phyloP scores from a whole-genome alignment of 2,888 invertebrate genomes.

The Euclidia mi region DNA sequence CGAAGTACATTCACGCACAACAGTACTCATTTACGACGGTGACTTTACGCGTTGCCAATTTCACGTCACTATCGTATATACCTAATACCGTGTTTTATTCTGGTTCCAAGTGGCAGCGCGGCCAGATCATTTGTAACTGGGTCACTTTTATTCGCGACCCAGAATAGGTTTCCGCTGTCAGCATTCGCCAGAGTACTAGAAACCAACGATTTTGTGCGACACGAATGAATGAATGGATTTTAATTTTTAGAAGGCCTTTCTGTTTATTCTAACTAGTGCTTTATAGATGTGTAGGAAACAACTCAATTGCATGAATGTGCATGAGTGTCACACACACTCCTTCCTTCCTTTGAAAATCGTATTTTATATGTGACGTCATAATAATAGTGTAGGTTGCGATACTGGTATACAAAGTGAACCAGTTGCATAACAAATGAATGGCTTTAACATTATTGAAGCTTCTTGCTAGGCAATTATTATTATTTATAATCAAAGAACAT shows the following conservation, averaged over 20 bases:
- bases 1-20: slow-evolving; percentile 37
- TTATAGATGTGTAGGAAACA: slow-evolving; percentile 27
- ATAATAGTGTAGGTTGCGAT: not conserved
- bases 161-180: slow-evolving; percentile 72
- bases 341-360: too few species aligned
- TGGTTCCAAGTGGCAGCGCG: slow-evolving; percentile 52
- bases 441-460: not conserved
- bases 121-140: slow-evolving; percentile 79
- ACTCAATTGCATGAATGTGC: slow-evolving; percentile 12
- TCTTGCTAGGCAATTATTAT: not conserved
- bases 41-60: slow-evolving; percentile 44
- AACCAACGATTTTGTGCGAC: slow-evolving; percentile 58
- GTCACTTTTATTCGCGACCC: slow-evolving; percentile 78
- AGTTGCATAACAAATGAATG: not conserved
- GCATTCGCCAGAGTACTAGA: slow-evolving; percentile 65
- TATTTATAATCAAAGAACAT: not conserved
- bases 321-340: too few species aligned
- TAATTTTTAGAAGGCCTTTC: slow-evolving; percentile 60
- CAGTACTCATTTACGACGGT: slow-evolving; percentile 31
- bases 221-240: slow-evolving; percentile 64
- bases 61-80: slow-evolving; percentile 25
- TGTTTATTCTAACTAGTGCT: slow-evolving; percentile 44
- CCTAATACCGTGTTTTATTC: slow-evolving; percentile 49
- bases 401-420: not conserved
- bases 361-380: not conserved